Evolutionary conservation across 2,888 invertebrate genomes (phyloP), one percentile per base, ranked within the genome.

Genomic region (Cataglyphis livida): DNA sequence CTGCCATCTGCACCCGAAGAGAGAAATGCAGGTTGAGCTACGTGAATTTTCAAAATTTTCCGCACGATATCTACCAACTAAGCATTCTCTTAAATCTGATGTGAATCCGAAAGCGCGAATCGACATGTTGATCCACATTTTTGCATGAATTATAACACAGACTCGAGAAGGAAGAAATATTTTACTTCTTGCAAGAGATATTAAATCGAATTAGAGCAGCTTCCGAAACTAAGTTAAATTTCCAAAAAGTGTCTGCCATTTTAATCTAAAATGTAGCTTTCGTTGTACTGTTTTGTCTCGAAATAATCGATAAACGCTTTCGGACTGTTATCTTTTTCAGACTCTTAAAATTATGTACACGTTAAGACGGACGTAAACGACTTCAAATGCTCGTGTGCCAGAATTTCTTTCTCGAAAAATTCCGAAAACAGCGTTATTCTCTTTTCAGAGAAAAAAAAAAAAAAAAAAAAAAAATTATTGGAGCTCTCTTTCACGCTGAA

Each of bases 11-110:
- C 74, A 70, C 44, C 51, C 83, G 66, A 78, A 81, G 76, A 61
- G 62, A 71, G 71, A 64, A 62, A 81, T 75, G 86, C 70, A 70
- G 66, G 59, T 85, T 75, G 84, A 75, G 75, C 79, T 68, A 75
- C 64, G 78, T 75, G 81, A 87, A 87, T 87, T 87, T 85, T 85
- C 86, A 74, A 81, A 88, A 82, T 88, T 86, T 87, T 78, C 83
- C 86, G 85, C 86, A 62, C 57, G 61, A 85, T 68, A 57, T 73
- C 62, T 71, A 81, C 61, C 65, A 61, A 84, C 76, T 83, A 83
- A 70, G 65, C 51, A 71, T 74, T 65, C 78, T 57, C 59, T 74
- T 79, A 73, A 74, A 74, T 73, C 59, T 32, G 32, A 79, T 21
- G 25, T 59, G 5, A 57, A 12, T 74, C 75, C 59, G 78, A 73